Evolutionary conservation across 2,797 vertebrate species (phyloP), one percentile per base, ranked within the genome.

Genomic region (Periparus ater): DNA sequence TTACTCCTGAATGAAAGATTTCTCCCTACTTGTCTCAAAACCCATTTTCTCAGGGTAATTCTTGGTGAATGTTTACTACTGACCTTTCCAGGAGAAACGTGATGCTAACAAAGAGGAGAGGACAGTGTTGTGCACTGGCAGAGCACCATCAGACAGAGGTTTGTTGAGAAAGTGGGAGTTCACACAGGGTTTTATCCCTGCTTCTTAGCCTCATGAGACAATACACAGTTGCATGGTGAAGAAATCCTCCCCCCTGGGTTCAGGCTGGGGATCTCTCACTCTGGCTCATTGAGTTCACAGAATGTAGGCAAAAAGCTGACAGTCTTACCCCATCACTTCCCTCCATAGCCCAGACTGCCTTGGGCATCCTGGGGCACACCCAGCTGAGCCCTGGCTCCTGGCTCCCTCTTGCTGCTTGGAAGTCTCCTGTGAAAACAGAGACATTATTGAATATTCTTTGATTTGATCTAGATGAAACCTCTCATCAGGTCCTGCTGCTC

Each of bases 391-490:
- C 55, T 74, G 62, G 53, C 45, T 80, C 44, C 71, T 45, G n/a
- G 21, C 50, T 94, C n/a, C 40, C 26, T 53, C 54, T 83, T 3
- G 0, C 45, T 70, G 75, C 70, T 93, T 50, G 61, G n/a, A 89
- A 67, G 50, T 36, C 61, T 76, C 54, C 80, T 85, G n/a, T 2
- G 9, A 78, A 93, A 95, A 42, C 61, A 86, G 58, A 81, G 65
- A 66, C 29, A 55, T 66, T 86, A 72, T 82, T 96, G 61, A 96
- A 79, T 90, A 80, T 90, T 96, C 68, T 72, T 79, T 89, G 66
- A 80, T 93, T 95, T 95, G 82, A 91, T 92, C 82, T 96, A 80
- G 87, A 83, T 88, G 73, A 91, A 96, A 93, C 82, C 55, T 91
- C 82, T 74, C 79, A 88, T 95, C 94, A 92, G 65, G 95, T 93